Percentiles rank a stretch among this genome's conserved stretches.
phyloP scores from a whole-genome alignment of 2,113 vertebrate genomes.

The Dascyllus trimaculatus region DNA sequence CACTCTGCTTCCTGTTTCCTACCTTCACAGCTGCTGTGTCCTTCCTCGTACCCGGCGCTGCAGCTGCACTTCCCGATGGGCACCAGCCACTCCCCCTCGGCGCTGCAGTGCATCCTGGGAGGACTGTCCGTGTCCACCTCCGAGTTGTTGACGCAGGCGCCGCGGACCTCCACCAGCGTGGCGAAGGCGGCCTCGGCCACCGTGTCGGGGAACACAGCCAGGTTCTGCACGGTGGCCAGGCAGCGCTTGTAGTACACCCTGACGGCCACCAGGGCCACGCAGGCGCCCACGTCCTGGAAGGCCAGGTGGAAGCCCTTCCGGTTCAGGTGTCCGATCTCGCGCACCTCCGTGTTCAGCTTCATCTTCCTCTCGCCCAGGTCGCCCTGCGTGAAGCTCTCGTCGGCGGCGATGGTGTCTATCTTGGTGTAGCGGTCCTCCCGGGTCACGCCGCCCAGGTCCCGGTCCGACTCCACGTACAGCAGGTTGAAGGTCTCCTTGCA shows the following conservation, averaged over 20 bases:
- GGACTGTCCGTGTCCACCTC: conserved; percentile 91
- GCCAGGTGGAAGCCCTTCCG: conserved; percentile 94
- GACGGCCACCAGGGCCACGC: conserved; percentile 95
- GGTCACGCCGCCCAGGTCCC: conserved; percentile 85
- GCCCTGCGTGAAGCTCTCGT: conserved; percentile 98
- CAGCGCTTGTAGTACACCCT: conserved; percentile 97
- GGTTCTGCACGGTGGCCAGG: conserved; percentile 89
- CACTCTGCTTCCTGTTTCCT: no score
- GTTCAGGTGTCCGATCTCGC: conserved; percentile 95
- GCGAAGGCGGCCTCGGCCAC: conserved; percentile 93
- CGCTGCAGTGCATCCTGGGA: conserved; percentile 97
- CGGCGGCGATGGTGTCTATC: conserved; percentile 95
- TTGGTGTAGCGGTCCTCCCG: conserved; percentile 90
- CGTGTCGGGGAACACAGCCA: conserved; percentile 94
- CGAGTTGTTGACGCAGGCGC: conserved; percentile 92
- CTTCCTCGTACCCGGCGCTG: conserved; percentile 95
- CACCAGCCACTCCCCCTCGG: conserved; percentile 97
- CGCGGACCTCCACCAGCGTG: conserved; percentile 94
- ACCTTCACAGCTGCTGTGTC: conserved; percentile 95
- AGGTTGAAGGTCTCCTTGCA: conserved; percentile 99
- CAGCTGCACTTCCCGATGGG: conserved; percentile 96
- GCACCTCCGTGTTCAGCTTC: conserved; percentile 98
- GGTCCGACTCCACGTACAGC: conserved; percentile 91
- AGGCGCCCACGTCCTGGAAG: conserved; percentile 97
- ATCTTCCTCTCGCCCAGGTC: conserved; percentile 97